These are phyloP conservation scores for Drosophila lacertosa DNA, from an alignment of 1,140 invertebrate genomes.

Conservation along the genomic window DNA sequence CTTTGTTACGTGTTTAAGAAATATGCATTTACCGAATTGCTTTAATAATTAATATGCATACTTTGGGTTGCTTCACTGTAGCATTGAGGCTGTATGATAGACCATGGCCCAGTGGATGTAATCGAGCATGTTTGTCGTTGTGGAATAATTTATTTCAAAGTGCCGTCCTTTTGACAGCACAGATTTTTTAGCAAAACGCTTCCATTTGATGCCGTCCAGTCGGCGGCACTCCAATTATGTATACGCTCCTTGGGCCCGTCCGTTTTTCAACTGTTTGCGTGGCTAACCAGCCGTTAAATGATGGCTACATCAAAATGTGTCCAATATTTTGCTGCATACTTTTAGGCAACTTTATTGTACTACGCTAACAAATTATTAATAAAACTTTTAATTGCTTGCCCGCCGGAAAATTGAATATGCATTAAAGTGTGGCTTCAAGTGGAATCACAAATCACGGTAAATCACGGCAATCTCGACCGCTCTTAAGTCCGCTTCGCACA, in stretches of 20 bases:
- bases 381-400: conserved; percentile 60
- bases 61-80: not conserved
- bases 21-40: not conserved
- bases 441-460: conserved; percentile 33
- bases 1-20: no score
- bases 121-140: conserved; percentile 42
- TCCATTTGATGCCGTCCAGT: conserved; percentile 37
- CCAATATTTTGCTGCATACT: conserved; percentile 37
- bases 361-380: conserved; percentile 52
- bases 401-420: conserved; percentile 55
- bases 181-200: conserved; percentile 35
- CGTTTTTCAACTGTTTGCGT: conserved; percentile 66
- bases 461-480: conserved; percentile 15
- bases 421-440: conserved; percentile 46
- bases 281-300: conserved; percentile 71
- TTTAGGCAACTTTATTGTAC: conserved; percentile 25
- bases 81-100: not conserved
- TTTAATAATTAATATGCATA: conserved; percentile 12
- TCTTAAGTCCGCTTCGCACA: conserved; percentile 56
- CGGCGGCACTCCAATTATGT: conserved; percentile 36
- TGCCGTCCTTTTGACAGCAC: conserved; percentile 29
- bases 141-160: conserved; percentile 39
- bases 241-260: conserved; percentile 16
- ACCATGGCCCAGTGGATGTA: conserved; percentile 12
- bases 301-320: conserved; percentile 51